phyloP scores from a whole-genome alignment of 2,888 invertebrate genomes.

The Pardosa pseudoannulata region DNA sequence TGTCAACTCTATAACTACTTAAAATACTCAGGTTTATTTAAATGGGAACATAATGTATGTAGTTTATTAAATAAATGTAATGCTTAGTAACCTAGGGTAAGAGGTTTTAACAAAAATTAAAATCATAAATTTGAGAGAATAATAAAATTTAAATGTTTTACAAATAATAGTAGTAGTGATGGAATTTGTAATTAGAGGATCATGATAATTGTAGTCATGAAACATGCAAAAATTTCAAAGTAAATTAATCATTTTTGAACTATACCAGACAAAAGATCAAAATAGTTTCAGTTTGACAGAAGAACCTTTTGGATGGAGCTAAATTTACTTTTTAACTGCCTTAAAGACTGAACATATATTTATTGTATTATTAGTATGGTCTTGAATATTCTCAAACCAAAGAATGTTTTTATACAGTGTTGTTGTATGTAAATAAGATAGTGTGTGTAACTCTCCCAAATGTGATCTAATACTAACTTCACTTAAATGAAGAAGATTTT shows the following conservation, averaged over 20 bases:
- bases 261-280: not conserved
- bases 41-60: not conserved
- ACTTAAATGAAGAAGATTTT: conserved; percentile 1
- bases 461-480: not conserved
- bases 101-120: not conserved
- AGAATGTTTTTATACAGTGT: conserved; percentile 49
- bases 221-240: not conserved
- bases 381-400: conserved; percentile 41
- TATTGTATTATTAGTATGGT: conserved; percentile 13
- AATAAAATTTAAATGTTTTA: not conserved
- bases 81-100: not conserved
- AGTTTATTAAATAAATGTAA: not conserved
- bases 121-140: not conserved
- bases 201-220: not conserved
- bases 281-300: not conserved
- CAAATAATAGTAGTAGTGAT: not conserved
- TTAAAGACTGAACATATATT: conserved; percentile 12
- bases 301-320: not conserved
- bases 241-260: not conserved
- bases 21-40: not conserved
- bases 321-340: not conserved
- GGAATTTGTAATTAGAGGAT: not conserved
- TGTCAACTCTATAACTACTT: not conserved
- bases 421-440: conserved; percentile 33
- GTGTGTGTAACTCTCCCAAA: not conserved